Evolutionary conservation across 2,113 vertebrate species (phyloP).

Genomic region (Xenopus borealis): DNA sequence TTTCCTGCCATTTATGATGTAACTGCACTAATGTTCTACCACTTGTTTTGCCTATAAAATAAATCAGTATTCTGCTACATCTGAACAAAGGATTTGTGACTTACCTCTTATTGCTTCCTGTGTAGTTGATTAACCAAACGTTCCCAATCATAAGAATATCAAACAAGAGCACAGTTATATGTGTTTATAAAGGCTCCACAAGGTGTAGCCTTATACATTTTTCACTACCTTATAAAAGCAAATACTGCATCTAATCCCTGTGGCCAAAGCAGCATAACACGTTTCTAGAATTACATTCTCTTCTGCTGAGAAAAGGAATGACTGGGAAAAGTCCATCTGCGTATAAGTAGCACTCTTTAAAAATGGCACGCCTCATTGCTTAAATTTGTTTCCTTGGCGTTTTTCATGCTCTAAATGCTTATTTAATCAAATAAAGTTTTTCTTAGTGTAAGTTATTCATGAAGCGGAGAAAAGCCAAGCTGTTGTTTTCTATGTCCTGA

Average conservation of each 20-base stretch:
- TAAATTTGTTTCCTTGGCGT: conserved; percentile 40
- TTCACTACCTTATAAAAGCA: conserved; percentile 40
- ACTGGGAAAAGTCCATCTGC: conserved; percentile 32
- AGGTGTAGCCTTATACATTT: conserved; percentile 29
- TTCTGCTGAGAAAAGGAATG: conserved; percentile 31
- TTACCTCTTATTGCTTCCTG: too few species aligned
- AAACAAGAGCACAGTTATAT: conserved; percentile 12
- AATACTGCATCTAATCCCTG: conserved; percentile 40
- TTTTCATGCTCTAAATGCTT: conserved; percentile 45
- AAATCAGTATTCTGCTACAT: too few species aligned
- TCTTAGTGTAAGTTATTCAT: conserved; percentile 45
- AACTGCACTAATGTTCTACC: too few species aligned
- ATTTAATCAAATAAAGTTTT: conserved; percentile 46
- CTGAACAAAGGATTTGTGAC: too few species aligned
- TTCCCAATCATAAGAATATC: too few species aligned
- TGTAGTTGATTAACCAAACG: too few species aligned
- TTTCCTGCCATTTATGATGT: too few species aligned
- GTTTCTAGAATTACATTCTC: conserved; percentile 29
- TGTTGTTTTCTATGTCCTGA: conserved; percentile 31
- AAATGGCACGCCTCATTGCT: conserved; percentile 38
- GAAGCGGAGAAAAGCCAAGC: conserved; percentile 45
- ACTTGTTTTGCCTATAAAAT: too few species aligned
- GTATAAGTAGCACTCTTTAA: conserved; percentile 38
- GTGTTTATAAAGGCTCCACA: conserved; percentile 22
- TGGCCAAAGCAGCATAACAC: conserved; percentile 39